These are phyloP conservation scores for Emydura subglobosa DNA, from an alignment of 2,113 vertebrate species.

Conservation along the genomic window DNA sequence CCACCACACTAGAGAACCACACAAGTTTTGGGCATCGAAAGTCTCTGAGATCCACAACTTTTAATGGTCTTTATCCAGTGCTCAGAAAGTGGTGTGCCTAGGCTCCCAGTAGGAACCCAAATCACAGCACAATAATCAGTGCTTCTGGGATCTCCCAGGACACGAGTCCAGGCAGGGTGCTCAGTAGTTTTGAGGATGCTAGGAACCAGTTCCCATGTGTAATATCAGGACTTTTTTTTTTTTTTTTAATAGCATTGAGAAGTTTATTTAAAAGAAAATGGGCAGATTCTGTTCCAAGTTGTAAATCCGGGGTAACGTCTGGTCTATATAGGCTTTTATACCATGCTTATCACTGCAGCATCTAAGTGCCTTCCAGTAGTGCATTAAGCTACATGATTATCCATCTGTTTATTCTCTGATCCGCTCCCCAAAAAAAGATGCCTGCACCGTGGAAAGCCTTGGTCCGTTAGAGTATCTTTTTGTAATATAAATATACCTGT, in stretches of 20 bases:
- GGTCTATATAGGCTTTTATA: neutral
- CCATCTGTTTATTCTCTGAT: neutral
- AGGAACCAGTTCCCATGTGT: neutral
- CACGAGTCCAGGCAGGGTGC: neutral
- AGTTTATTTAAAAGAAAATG: constrained; percentile 11
- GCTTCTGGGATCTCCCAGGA: neutral
- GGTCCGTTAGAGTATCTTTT: neutral
- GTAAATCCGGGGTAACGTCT: constrained; percentile 20
- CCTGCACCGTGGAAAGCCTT: neutral
- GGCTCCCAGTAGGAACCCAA: neutral
- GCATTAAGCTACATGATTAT: neutral
- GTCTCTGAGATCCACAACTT: neutral
- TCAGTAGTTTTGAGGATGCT: constrained; percentile 1
- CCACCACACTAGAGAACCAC: neutral
- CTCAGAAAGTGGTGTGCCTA: neutral
- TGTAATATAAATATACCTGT: neutral
- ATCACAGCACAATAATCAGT: neutral
- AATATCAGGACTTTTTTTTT: constrained; percentile 26
- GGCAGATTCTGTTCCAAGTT: constrained; percentile 19
- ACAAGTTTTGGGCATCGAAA: neutral
- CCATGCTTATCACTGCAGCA: neutral
- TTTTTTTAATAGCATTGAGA: neutral
- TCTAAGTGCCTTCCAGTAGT: neutral
- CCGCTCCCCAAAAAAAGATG: neutral
- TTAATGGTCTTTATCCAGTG: neutral